A percentile compares a stretch with the other conserved stretches of the same genome.
Conservation (phyloP, 2,113 vertebrate genomes). For the Corynorhinus townsendii region DNA sequence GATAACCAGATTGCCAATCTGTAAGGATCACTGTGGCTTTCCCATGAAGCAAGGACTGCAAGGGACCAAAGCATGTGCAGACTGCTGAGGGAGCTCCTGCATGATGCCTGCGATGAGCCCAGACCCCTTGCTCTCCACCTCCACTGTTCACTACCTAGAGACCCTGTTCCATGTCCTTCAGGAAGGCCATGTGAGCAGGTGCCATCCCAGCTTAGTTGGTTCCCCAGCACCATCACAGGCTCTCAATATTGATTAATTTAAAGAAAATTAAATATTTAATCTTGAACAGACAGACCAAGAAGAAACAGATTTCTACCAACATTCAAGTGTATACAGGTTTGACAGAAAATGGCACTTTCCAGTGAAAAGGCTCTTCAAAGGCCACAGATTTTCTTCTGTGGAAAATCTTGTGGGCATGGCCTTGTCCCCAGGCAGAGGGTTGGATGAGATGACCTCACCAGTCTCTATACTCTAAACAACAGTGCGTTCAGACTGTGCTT, state of each 20-base stretch:
- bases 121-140: not conserved
- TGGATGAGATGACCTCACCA: not conserved
- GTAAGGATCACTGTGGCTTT: not conserved
- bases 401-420: not conserved
- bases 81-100: fast-evolving
- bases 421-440: not conserved
- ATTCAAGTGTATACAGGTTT: not conserved
- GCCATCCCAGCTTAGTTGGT: not conserved
- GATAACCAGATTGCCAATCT: not conserved
- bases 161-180: fast-evolving
- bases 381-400: not conserved
- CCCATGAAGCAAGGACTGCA: not conserved
- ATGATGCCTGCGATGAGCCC: not conserved
- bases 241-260: not conserved
- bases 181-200: not conserved
- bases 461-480: not conserved
- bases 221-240: not conserved
- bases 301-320: not conserved
- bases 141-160: not conserved
- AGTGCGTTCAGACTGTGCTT: not conserved
- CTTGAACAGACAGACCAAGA: not conserved
- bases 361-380: not conserved
- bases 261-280: not conserved
- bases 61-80: not conserved
- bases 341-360: not conserved